These are phyloP conservation scores for Myiothlypis coronata DNA, from an alignment of 2,797 vertebrate genomes.

Conservation along the genomic window DNA sequence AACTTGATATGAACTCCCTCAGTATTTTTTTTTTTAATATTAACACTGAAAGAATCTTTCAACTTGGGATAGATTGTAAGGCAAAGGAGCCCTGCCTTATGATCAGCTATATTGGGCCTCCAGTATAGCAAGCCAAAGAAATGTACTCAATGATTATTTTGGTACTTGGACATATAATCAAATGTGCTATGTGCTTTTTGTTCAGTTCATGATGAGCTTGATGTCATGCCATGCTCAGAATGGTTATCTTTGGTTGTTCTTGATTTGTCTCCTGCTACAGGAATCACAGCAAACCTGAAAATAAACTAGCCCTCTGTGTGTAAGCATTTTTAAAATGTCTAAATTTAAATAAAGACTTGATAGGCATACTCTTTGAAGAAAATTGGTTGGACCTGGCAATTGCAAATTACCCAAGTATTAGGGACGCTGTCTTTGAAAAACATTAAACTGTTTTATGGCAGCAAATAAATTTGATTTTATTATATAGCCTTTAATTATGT, in stretches of 20 bases:
- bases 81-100: not conserved
- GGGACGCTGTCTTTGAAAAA: not conserved
- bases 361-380: conserved; percentile 3
- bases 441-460: not conserved
- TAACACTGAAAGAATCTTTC: not conserved
- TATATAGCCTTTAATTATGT: not conserved
- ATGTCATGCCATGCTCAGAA: not conserved
- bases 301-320: not conserved
- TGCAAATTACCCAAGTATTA: not conserved
- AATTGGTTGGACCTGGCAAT: not conserved
- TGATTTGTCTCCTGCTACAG: not conserved
- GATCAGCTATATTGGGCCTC: not conserved
- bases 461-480: not conserved
- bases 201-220: not conserved
- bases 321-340: not conserved
- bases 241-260: not conserved
- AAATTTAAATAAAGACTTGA: not conserved
- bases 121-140: not conserved
- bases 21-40: not conserved
- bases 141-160: not conserved
- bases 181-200: not conserved
- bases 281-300: not conserved
- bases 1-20: not conserved
- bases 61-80: not conserved
- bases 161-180: not conserved